Base-by-base conservation (phyloP, 1,140 invertebrate genomes). In the Papilio aristodemus region DNA sequence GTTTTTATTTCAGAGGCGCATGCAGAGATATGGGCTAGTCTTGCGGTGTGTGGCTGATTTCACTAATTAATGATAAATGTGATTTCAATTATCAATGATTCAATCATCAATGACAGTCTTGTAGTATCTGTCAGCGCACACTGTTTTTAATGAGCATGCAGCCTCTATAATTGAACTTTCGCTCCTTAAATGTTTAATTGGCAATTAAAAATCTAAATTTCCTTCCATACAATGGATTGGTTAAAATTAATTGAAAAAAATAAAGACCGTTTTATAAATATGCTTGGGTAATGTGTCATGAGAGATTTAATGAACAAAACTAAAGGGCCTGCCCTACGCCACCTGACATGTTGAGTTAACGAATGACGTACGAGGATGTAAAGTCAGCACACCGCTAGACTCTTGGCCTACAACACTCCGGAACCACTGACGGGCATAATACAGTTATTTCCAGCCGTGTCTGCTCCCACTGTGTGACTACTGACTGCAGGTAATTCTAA, bases 1-100 rank as follows among this genome's bases (percentile, higher is more conserved):
- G 74, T 90, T 89, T 88, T 87, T 74, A 81, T 91, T 91, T 86
- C 89, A 90, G 89, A 91, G 89, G 89, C 89, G 86, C 89, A 91
- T 91, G 85, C 85, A 87, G 89, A 87, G 82, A 85, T 85, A 86
- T 84, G 71, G 89, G 87, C 85, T 89, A 89, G 81, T 79, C 78
- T 85, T 79, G 81, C 76, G 78, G 87, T 91, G 89, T 91, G 89
- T 87, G 86, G 89, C 89, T 90, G 89, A 86, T 83, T 80, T 75
- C 79, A 78, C 72, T 59, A 71, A 10, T 73, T 71, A 72, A 76
- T 64, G 58, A 72, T 68, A 73, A 38, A 67, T 19, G 58, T 63
- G 69, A 71, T 71, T 72, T 68, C 39, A 57, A 77, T 76, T 60
- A 57, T 74, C 41, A 69, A 74, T 72, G 67, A 73, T 71, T 67